Evolutionary conservation across 2,797 vertebrate species (phyloP).

Genomic region (Manis javanica): DNA sequence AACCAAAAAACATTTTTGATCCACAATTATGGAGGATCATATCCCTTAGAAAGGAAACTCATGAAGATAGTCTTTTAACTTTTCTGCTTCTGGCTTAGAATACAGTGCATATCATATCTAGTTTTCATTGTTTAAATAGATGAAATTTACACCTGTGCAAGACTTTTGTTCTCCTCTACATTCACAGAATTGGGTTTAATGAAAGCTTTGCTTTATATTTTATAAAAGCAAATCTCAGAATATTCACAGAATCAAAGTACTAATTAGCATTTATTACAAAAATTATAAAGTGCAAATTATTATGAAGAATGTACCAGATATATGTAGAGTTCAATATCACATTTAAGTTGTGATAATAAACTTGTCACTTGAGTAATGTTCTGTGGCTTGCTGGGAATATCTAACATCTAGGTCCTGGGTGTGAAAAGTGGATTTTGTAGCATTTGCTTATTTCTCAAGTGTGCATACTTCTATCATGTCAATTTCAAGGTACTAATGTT

Average conservation of each 20-base stretch:
- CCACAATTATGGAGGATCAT: not conserved
- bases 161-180: not conserved
- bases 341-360: not conserved
- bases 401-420: not conserved
- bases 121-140: not conserved
- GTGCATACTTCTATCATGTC: not conserved
- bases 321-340: not conserved
- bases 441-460: not conserved
- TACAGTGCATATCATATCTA: not conserved
- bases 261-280: not conserved
- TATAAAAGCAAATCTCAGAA: not conserved
- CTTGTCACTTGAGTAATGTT: not conserved
- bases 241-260: not conserved
- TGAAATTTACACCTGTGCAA: not conserved
- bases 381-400: not conserved
- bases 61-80: not conserved
- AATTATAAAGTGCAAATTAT: not conserved
- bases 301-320: not conserved
- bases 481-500: not conserved
- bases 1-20: constrained; percentile 17
- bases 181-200: not conserved
- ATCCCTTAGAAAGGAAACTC: not conserved
- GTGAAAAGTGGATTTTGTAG: not conserved
- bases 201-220: not conserved
- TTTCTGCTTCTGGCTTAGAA: not conserved